A percentile compares a stretch with the other conserved stretches of the same genome.
phyloP scores from a whole-genome alignment of 2,888 invertebrate genomes.

The Emmelina monodactyla region DNA sequence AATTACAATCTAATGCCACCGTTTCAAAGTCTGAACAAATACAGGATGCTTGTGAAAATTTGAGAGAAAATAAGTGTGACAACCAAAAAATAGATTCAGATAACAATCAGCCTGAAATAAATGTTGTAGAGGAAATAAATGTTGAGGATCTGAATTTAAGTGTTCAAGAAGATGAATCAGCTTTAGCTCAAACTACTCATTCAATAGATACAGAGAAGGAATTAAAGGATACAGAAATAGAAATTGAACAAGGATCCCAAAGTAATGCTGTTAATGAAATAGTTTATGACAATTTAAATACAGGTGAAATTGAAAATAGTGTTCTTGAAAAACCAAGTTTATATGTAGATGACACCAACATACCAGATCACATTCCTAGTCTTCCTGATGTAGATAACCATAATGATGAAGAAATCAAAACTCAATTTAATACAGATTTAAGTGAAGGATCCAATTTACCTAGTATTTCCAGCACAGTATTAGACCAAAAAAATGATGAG shows the following conservation, averaged over 20 bases:
- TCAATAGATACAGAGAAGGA: not conserved
- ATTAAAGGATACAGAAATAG: too few species aligned
- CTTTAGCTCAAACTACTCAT: too few species aligned
- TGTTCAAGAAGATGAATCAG: constrained; percentile 24
- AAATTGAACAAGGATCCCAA: not conserved
- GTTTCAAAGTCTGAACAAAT: not conserved
- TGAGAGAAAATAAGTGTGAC: constrained; percentile 16
- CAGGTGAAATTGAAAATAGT: not conserved
- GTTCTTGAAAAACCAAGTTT: too few species aligned
- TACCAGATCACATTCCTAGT: too few species aligned
- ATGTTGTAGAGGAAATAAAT: constrained; percentile 28
- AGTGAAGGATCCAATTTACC: too few species aligned
- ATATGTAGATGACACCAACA: too few species aligned
- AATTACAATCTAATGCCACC: constrained; percentile 15
- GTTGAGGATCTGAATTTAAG: constrained; percentile 45
- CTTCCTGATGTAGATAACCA: too few species aligned
- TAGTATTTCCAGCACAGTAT: too few species aligned
- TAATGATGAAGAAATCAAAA: not conserved
- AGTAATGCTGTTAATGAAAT: not conserved
- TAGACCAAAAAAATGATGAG: too few species aligned
- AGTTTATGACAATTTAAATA: not conserved
- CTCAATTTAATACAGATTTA: constrained; percentile 2
- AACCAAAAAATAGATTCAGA: constrained; percentile 17
- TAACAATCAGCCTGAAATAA: constrained; percentile 9
- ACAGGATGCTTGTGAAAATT: not conserved